phyloP scores from a whole-genome alignment of 2,888 invertebrate genomes.

The Nephrotoma appendiculata region DNA sequence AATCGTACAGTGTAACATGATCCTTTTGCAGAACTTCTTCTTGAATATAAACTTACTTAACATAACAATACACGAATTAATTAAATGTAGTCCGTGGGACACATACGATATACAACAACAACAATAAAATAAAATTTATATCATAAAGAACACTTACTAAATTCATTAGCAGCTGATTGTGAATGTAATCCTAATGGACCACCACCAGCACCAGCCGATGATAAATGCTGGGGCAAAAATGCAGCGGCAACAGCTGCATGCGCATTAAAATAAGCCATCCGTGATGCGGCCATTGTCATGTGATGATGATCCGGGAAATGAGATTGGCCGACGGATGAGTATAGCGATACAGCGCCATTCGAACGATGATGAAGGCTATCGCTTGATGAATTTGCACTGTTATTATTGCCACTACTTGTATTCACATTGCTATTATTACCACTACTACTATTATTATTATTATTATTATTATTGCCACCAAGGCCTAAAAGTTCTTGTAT shows the following conservation, averaged over 20 bases:
- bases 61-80: neutral
- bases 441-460: neutral
- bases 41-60: neutral
- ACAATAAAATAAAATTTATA: neutral
- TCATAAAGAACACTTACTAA: neutral
- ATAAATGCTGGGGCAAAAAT: conserved; percentile 58
- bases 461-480: conserved; percentile 15
- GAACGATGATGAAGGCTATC: neutral
- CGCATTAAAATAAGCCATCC: conserved; percentile 83
- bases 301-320: conserved; percentile 23
- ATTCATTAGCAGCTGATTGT: conserved; percentile 26
- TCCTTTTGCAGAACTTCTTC: neutral
- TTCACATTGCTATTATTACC: conserved; percentile 1
- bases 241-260: conserved; percentile 86
- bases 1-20: neutral
- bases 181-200: conserved; percentile 29
- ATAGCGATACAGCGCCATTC: conserved; percentile 13
- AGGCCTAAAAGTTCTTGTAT: conserved; percentile 32
- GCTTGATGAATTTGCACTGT: conserved; percentile 13
- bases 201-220: conserved; percentile 24
- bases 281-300: conserved; percentile 41
- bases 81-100: neutral
- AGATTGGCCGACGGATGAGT: conserved; percentile 18
- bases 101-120: neutral
- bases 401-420: conserved; percentile 12